A percentile compares a stretch with the other conserved stretches of the same genome.
Evolutionary conservation across 2,888 invertebrate genomes (phyloP).

Genomic region (Pheosia gnoma): DNA sequence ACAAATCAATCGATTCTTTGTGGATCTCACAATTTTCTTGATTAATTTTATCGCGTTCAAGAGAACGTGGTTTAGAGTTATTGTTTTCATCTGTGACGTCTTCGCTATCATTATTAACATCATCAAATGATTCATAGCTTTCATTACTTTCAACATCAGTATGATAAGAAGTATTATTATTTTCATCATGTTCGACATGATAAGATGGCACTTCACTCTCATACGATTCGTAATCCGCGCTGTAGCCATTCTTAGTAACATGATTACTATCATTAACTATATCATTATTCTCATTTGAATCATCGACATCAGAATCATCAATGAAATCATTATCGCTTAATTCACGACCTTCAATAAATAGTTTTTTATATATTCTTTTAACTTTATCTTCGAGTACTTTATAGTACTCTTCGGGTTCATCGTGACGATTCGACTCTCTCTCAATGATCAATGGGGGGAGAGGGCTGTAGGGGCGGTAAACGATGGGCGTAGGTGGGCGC

Average conservation of each 20-base stretch:
- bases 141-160: not conserved
- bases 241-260: conserved; percentile 19
- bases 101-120: not conserved
- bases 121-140: too few species aligned
- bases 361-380: conserved; percentile 33
- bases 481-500: not conserved
- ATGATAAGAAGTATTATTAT: not conserved
- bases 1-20: not conserved
- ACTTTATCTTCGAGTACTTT: conserved; percentile 36
- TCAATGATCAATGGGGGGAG: conserved; percentile 53
- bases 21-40: not conserved
- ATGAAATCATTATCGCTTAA: conserved; percentile 12
- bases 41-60: not conserved
- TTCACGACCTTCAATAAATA: conserved; percentile 38
- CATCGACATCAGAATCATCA: not conserved
- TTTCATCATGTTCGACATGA: not conserved
- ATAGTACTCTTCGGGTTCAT: conserved; percentile 47
- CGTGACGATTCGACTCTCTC: conserved; percentile 39
- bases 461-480: conserved; percentile 29
- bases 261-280: not conserved
- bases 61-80: not conserved
- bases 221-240: conserved; percentile 20
- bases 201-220: not conserved
- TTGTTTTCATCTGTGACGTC: conserved; percentile 1
- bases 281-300: conserved; percentile 1